phyloP scores from a whole-genome alignment of 2,113 vertebrate species.

The Tetrax tetrax region DNA sequence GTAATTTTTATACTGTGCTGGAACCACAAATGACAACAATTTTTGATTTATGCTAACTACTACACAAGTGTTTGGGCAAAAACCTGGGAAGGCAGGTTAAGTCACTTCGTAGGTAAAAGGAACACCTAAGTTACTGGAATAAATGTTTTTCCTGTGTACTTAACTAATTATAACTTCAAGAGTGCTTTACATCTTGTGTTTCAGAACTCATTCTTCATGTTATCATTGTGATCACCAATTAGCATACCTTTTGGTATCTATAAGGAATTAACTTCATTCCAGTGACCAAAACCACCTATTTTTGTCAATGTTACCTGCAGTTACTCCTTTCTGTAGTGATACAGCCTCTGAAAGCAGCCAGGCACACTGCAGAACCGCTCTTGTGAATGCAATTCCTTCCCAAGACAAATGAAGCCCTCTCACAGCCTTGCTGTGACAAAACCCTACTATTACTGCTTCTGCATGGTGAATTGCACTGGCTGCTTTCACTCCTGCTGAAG shows the following conservation, averaged over 20 bases:
- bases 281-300: background rate
- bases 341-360: fast-evolving
- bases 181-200: background rate
- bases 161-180: background rate
- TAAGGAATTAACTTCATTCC: background rate
- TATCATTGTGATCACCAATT: background rate
- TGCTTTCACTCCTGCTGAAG: background rate
- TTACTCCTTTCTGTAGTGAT: background rate
- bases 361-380: background rate
- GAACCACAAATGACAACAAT: background rate
- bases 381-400: background rate
- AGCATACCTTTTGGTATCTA: background rate
- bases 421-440: background rate
- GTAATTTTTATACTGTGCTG: background rate
- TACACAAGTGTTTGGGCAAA: background rate
- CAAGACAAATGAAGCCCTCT: background rate
- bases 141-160: background rate
- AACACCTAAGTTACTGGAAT: background rate
- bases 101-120: background rate
- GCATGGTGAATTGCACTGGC: background rate
- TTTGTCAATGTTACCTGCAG: background rate
- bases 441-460: background rate
- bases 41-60: background rate
- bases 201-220: background rate
- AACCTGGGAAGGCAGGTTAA: background rate